A percentile compares a stretch with the other conserved stretches of the same genome.
Conservation (phyloP, 2,797 vertebrate genomes). For the Neolamprologus multifasciatus region DNA sequence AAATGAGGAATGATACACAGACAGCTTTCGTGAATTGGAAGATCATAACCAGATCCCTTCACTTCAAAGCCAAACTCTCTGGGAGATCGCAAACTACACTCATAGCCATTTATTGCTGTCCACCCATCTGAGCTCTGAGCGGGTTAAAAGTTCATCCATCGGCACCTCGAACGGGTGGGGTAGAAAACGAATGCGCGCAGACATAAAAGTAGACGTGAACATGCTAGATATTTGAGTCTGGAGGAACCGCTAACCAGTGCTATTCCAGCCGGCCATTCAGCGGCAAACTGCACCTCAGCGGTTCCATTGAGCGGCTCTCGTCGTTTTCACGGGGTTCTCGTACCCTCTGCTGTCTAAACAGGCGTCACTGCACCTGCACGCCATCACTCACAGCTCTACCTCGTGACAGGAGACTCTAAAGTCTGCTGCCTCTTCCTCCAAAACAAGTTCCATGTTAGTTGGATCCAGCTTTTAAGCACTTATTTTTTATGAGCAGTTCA, state of each 20-base stretch:
- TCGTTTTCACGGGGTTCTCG: background rate
- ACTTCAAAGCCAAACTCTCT: background rate
- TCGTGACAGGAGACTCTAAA: background rate
- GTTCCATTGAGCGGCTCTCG: background rate
- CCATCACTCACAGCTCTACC: background rate
- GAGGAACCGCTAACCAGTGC: background rate
- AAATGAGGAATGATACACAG: background rate
- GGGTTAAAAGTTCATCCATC: background rate
- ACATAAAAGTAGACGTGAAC: background rate
- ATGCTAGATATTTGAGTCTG: background rate
- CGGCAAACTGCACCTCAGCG: background rate
- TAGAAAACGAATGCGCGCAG: background rate
- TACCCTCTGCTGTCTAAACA: constrained; percentile 44
- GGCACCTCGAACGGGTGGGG: background rate
- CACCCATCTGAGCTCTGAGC: background rate
- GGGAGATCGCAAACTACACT: background rate
- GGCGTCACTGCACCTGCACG: constrained; percentile 23
- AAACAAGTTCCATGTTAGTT: background rate
- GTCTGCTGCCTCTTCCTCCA: background rate
- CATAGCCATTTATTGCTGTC: background rate
- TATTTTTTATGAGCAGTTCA: background rate
- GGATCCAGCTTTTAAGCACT: background rate
- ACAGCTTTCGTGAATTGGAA: background rate
- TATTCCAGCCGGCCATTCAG: background rate
- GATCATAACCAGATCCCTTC: background rate